Percentiles rank a stretch among this genome's conserved stretches.
phyloP scores from a whole-genome alignment of 2,888 invertebrate species.

The Melieria picta region DNA sequence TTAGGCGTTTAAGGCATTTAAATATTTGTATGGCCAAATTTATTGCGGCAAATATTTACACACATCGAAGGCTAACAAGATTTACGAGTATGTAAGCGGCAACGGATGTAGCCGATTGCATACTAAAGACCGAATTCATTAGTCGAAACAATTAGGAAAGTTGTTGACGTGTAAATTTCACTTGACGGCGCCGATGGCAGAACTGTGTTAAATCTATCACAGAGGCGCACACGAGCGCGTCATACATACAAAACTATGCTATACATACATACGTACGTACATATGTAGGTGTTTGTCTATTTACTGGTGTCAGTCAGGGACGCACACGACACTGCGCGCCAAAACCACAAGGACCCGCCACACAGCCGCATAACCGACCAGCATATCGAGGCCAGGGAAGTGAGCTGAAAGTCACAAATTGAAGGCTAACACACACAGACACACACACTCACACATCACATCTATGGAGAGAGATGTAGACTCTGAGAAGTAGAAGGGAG shows the following conservation, averaged over 20 bases:
- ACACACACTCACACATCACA: no score
- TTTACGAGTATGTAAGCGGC: no score
- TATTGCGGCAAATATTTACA: no score
- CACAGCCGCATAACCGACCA: neutral
- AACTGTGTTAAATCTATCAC: slow-evolving; percentile 1
- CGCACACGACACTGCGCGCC: no score
- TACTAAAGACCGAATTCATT: slow-evolving; percentile 11
- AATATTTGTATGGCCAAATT: neutral
- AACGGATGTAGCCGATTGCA: neutral
- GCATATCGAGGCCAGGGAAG: neutral
- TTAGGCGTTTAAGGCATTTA: slow-evolving; percentile 1
- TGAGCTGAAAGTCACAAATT: no score
- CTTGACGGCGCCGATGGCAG: slow-evolving; percentile 15
- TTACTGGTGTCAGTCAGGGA: no score
- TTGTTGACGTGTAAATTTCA: slow-evolving; percentile 32
- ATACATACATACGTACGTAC: neutral
- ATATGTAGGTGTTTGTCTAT: no score
- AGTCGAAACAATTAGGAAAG: neutral
- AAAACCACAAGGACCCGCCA: no score
- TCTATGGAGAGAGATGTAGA: no score
- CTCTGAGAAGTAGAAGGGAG: no score
- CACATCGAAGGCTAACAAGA: no score
- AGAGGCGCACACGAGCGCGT: neutral
- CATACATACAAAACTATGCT: neutral
- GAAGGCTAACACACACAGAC: no score